Evolutionary conservation across 2,797 vertebrate genomes (phyloP).

Genomic region (Tolypeutes matacus): DNA sequence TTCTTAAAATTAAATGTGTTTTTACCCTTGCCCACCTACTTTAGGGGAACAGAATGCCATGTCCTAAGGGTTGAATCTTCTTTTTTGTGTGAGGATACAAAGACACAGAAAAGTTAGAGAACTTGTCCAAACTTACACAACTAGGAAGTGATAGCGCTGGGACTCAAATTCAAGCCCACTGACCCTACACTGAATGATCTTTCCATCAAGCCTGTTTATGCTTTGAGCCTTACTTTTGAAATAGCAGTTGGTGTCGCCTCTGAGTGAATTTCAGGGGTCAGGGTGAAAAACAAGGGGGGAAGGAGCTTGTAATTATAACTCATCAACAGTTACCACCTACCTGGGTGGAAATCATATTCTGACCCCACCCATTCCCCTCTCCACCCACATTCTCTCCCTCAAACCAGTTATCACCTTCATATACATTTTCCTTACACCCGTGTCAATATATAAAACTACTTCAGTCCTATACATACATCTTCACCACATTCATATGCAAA

Average conservation of each 20-base stretch:
- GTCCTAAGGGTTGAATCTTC: not conserved
- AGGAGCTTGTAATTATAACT: not conserved
- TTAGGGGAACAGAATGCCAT: too few species aligned
- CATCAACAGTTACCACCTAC: too few species aligned
- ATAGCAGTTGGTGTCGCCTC: not conserved
- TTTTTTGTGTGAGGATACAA: not conserved
- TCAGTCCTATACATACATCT: not conserved
- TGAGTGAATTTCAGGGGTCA: not conserved
- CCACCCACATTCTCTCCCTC: not conserved
- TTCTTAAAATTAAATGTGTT: too few species aligned
- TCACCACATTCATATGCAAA: not conserved
- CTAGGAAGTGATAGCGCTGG: not conserved
- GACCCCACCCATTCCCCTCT: not conserved
- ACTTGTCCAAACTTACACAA: not conserved
- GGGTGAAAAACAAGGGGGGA: not conserved
- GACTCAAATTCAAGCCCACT: not conserved
- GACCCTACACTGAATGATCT: not conserved
- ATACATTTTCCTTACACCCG: not conserved
- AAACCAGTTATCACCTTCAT: not conserved
- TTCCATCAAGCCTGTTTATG: not conserved
- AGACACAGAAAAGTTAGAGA: not conserved
- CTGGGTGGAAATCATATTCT: not conserved
- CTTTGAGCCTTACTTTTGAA: conserved; percentile 3
- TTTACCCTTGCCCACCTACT: too few species aligned
- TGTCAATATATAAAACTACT: not conserved